Evolutionary conservation across 2,797 vertebrate species (phyloP), one percentile per base, ranked within the genome.

Genomic region (Chaetodon trifasciatus): DNA sequence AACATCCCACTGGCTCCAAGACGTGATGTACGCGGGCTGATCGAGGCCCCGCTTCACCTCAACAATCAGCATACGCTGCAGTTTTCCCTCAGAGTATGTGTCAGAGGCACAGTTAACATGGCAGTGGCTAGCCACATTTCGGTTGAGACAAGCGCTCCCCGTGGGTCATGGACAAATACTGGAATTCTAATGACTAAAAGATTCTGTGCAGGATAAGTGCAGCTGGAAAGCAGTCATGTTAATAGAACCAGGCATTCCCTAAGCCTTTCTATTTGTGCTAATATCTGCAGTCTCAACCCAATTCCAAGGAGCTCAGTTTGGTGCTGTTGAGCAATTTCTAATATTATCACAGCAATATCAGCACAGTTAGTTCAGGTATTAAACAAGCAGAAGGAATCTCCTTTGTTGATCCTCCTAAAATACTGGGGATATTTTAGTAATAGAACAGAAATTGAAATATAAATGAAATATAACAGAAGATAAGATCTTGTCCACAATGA

Each of bases 1-100:
- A 91, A 90, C 82, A 83, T 78, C 80, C 83, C 72, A 23, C 72
- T 62, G 81, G 63, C 82, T 76, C 64, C 40, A 13, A 72, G 52
- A 78, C 76, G 74, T 65, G 74, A 71, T 52, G 60, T 50, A 35
- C 8, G 35, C 21, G 35, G 67, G 58, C 81, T 21, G 71, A 79
- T 64, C n/a, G 79, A 86, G 84, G 81, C 80, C 80, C 70, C 4
- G 40, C 76, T 86, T 85, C 78, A 78, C 84, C 89, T 85, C 74
- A 76, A 76, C 83, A 86, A 75, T 86, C 82, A 82, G 66, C 86
- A 79, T 74, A 71, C 23, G 71, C 81, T 83, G 90, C 85, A 86
- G 67, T 86, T 89, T 82, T 58, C 74, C 72, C 71, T 77, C 68
- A 23, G 60, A 79, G 50, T 61, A 77, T 72, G 70, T 79, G 83